These are phyloP conservation scores for Schrankia costaestrigalis DNA, from an alignment of 2,888 invertebrate genomes.

Conservation along the genomic window DNA sequence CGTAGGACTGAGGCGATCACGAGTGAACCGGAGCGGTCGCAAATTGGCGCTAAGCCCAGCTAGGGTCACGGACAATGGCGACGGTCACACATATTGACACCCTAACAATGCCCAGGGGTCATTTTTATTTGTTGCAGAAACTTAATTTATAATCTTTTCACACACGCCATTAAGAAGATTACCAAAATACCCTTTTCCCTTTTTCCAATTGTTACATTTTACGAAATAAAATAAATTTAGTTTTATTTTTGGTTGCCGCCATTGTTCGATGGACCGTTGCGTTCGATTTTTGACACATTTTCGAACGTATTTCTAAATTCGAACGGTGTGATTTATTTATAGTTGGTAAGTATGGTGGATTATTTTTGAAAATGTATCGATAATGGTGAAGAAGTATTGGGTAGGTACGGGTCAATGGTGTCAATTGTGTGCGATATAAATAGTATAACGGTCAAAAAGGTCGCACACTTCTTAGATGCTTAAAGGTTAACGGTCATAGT, in stretches of 20 bases:
- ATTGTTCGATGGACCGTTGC: constrained; percentile 65
- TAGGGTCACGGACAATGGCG: constrained; percentile 74
- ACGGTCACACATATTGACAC: constrained; percentile 81
- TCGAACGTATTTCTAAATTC: constrained; percentile 62
- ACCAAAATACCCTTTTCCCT: constrained; percentile 77
- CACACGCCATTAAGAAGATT: constrained; percentile 81
- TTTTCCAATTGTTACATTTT: constrained; percentile 77
- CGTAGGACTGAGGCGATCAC: constrained; percentile 53
- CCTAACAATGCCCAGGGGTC: constrained; percentile 77
- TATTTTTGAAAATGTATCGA: constrained; percentile 48
- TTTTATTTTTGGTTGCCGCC: constrained; percentile 46
- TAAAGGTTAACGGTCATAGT: constrained; percentile 62
- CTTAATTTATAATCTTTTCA: constrained; percentile 82
- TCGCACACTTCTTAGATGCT: constrained; percentile 62
- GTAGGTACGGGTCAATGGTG: constrained; percentile 63
- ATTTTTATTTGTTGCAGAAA: constrained; percentile 80
- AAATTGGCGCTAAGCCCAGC: constrained; percentile 70
- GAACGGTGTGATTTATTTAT: constrained; percentile 68
- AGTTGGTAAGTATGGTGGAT: constrained; percentile 55
- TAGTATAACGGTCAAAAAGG: constrained; percentile 67
- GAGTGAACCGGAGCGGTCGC: constrained; percentile 64
- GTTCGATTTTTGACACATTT: constrained; percentile 72
- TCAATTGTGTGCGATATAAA: constrained; percentile 56
- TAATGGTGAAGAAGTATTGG: constrained; percentile 53
- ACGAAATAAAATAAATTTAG: constrained; percentile 70